Evolutionary conservation across 2,113 vertebrate species (phyloP), one percentile per base, ranked within the genome.

Genomic region (Sebastes fasciatus): DNA sequence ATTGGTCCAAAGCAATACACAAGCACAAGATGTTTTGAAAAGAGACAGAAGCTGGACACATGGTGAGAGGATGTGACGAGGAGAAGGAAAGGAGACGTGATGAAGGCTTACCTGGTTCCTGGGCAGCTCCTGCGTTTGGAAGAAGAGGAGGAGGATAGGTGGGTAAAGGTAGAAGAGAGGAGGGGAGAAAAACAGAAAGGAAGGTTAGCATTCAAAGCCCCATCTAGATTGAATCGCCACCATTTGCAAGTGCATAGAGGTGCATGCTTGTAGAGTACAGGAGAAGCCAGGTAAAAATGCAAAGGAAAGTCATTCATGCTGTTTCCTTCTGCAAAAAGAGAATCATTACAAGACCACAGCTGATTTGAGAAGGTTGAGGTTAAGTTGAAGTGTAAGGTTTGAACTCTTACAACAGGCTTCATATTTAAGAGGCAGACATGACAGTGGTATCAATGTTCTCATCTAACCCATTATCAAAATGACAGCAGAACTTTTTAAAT

Each of bases 31-130:
- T 6, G 67, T 63, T 34, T 12, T 34, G 2, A 43, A 65, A 63
- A 3, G 11, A 40, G 8, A 57, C 3, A 61, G 34, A 61, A 70
- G 80, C 26, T 6, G 49, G 68, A 48, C 48, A 7, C 2, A 52
- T 51, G 80, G 26, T n/a, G 61, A 49, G 58, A 64, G 69, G 40
- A 73, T 65, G 65, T 8, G 67, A 26, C 26, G 40, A 69, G 55
- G 65, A 82, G 42, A 62, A 77, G 84, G 46, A 26, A 10, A 77
- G 46, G 70, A 88, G 19, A 62, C 14, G 64, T 63, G 80, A 76
- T 69, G 21, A 65, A 10, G 42, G 67, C 91, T 90, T 95, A 96
- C 95, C 95, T 94, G 93, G 89, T 16, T 93, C 88, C 86, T 96
- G 94, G 82, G 94, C 94, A 85, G 93, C 93, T 95, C 95, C 95